Base-by-base conservation (phyloP, 1,140 invertebrate genomes). In the Elysia chlorotica region DNA sequence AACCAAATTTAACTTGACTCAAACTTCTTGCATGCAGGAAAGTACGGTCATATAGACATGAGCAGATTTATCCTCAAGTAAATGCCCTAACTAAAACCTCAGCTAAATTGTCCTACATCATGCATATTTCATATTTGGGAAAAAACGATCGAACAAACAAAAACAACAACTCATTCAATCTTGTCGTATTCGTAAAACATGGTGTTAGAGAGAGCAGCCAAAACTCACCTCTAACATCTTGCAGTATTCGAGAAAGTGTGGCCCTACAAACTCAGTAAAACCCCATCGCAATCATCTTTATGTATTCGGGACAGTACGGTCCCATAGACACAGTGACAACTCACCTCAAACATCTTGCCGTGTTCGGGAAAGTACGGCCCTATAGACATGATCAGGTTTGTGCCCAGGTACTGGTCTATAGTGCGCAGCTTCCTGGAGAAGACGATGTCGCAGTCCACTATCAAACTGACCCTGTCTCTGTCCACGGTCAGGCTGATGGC, bases 41-140 rank as follows among this genome's bases (percentile, higher is more conserved):
- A 84, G 38, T 84, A 82, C n/a, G 79, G 79, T 38, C 82, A 81
- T 14, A 83, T 65, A 1, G 81, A 79, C 59, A 81, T 77, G 76
- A 85, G 79, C 0, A 81, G 61, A 65, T 80, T 81, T 31, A 59
- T 78, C 0, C 76, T 76, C 19, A 84, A 65, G 10, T 76, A 71
- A n/a, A n/a, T n/a, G n/a, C n/a, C n/a, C n/a, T n/a, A n/a, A n/a
- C n/a, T n/a, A n/a, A n/a, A n/a, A n/a, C n/a, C n/a, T n/a, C n/a
- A n/a, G n/a, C n/a, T n/a, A n/a, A n/a, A n/a, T n/a, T n/a, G n/a
- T n/a, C n/a, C n/a, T n/a, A n/a, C n/a, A n/a, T n/a, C n/a, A n/a
- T n/a, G n/a, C n/a, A n/a, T n/a, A n/a, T n/a, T n/a, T n/a, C n/a
- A n/a, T n/a, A n/a, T n/a, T n/a, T n/a, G n/a, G n/a, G n/a, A n/a